phyloP scores from a whole-genome alignment of 92 coral and sea anemone species.

The Parazoanthus swiftii region DNA sequence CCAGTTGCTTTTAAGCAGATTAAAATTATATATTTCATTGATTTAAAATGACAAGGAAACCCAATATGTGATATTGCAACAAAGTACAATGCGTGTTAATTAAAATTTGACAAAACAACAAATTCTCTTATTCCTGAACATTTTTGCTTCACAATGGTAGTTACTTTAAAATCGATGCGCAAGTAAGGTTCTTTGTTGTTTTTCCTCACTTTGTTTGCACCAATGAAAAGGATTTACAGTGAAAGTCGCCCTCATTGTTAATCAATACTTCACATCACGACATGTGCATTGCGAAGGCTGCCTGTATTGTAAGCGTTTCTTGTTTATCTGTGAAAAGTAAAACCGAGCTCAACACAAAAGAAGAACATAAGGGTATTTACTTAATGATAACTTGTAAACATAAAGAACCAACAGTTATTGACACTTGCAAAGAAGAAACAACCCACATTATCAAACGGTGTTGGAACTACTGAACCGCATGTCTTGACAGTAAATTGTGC shows the following conservation, averaged over 20 bases:
- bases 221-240: slow-evolving; percentile 12
- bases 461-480: too few species aligned
- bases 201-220: slow-evolving; percentile 21
- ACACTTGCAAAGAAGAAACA: neutral
- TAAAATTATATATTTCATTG: neutral
- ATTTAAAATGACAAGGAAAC: neutral
- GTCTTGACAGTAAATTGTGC: neutral
- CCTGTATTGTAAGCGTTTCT: neutral
- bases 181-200: neutral
- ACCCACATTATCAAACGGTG: neutral
- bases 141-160: neutral
- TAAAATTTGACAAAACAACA: slow-evolving; percentile 8
- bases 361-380: neutral
- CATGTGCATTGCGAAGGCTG: neutral
- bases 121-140: neutral
- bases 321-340: neutral
- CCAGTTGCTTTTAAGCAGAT: neutral
- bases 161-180: slow-evolving; percentile 17
- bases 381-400: neutral
- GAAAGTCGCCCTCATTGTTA: neutral
- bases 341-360: neutral
- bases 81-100: neutral
- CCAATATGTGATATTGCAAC: neutral
- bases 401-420: too few species aligned
- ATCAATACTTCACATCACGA: neutral